Conservation (phyloP, 1,140 invertebrate genomes). For the Pentalonia nigronervosa region DNA sequence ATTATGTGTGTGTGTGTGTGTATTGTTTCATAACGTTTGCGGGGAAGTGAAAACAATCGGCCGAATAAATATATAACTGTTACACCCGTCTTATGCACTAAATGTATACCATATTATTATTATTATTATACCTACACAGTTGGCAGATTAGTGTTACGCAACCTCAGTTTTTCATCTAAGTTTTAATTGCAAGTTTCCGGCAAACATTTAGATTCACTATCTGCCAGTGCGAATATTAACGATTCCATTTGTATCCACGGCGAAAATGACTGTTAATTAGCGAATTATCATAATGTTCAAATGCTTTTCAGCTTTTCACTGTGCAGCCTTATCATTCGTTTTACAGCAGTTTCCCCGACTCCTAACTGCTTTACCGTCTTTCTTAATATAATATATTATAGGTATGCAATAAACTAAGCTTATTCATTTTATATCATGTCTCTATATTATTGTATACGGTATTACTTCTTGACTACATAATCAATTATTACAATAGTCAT, state of each 20-base stretch:
- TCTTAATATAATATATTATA: background rate
- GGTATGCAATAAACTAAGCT: background rate
- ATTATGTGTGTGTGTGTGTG: background rate
- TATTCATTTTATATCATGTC: background rate
- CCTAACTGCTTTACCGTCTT: background rate
- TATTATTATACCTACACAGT: background rate
- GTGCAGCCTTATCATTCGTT: background rate
- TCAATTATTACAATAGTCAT: background rate
- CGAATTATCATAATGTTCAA: slow-evolving; percentile 38
- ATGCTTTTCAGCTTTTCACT: background rate
- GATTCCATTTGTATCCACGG: background rate
- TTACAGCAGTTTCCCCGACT: background rate
- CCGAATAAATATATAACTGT: slow-evolving; percentile 25
- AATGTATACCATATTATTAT: background rate
- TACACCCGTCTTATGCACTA: background rate
- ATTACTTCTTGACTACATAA: background rate
- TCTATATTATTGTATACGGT: background rate
- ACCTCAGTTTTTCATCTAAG: slow-evolving; percentile 31
- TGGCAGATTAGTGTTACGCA: slow-evolving; percentile 5
- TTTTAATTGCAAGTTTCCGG: slow-evolving; percentile 18
- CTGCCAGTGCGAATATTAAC: background rate
- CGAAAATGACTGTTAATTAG: background rate
- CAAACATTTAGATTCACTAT: background rate
- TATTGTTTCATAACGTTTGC: background rate
- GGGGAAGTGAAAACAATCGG: background rate